Conservation (phyloP, 1,140 invertebrate genomes). For the Pissodes strobi region DNA sequence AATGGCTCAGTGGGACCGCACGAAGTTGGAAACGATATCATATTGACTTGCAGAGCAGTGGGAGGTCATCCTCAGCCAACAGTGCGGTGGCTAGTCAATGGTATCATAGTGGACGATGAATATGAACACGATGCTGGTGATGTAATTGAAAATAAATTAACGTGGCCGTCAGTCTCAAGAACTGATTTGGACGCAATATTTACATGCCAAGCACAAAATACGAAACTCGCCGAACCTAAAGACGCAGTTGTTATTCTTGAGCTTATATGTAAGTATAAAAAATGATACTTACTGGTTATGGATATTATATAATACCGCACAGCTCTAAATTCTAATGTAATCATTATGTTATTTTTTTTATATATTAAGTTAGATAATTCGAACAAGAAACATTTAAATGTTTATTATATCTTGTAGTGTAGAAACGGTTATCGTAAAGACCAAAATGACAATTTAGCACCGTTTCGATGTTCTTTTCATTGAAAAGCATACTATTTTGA, state of each 20-base stretch:
- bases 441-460: no score
- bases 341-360: no score
- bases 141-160: constrained; percentile 82
- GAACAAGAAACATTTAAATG: no score
- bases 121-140: constrained; percentile 80
- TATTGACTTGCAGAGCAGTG: constrained; percentile 66
- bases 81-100: constrained; percentile 75
- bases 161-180: constrained; percentile 72
- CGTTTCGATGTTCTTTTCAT: no score
- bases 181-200: constrained; percentile 82
- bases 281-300: no score
- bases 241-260: constrained; percentile 76
- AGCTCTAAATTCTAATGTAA: no score
- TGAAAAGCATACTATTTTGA: no score
- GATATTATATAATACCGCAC: no score
- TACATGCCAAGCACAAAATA: constrained; percentile 84
- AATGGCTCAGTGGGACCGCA: constrained; percentile 77
- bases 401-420: no score
- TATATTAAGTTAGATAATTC: no score
- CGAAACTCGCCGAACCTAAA: constrained; percentile 74
- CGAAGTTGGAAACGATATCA: constrained; percentile 71
- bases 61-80: constrained; percentile 70
- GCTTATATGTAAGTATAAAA: constrained; percentile 75
- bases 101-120: constrained; percentile 74
- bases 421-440: no score